Conservation (phyloP, 1,140 invertebrate species). For the Oscheius sp. region DNA sequence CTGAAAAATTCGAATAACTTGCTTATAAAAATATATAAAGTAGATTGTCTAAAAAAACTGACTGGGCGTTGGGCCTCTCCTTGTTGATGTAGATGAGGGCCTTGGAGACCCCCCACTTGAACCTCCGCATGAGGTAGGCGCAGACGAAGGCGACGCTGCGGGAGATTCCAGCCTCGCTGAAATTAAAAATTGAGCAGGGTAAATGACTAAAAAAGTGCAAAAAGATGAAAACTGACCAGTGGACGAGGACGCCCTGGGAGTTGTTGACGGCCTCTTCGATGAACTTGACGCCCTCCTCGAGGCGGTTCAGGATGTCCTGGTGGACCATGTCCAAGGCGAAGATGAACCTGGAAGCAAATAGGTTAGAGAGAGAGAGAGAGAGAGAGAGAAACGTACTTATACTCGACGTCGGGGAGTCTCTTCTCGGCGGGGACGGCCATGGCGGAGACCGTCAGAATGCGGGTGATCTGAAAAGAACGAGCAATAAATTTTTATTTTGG, state of each 20-base stretch:
- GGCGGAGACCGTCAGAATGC: conserved; percentile 46
- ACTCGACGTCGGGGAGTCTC: conserved; percentile 36
- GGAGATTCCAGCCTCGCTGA: conserved; percentile 52
- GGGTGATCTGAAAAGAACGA: conserved; percentile 46
- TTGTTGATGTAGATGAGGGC: conserved; percentile 47
- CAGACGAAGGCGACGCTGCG: conserved; percentile 46
- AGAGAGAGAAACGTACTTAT: conserved; percentile 47
- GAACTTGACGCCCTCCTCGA: conserved; percentile 46
- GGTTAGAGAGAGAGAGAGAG: neutral
- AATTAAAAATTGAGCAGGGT: conserved; percentile 23
- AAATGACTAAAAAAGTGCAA: neutral
- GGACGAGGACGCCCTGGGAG: conserved; percentile 52
- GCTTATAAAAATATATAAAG: neutral
- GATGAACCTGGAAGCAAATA: conserved; percentile 19
- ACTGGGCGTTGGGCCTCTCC: conserved; percentile 42
- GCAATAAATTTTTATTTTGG: no score
- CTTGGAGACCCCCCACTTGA: conserved; percentile 43
- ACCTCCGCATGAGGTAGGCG: conserved; percentile 51
- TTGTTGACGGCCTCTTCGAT: conserved; percentile 43
- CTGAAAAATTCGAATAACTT: no score
- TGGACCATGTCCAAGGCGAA: conserved; percentile 39
- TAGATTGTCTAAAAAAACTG: neutral
- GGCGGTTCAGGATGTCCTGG: conserved; percentile 34
- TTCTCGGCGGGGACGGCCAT: conserved; percentile 29
- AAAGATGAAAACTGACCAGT: conserved; percentile 44